Evolutionary conservation across 2,888 invertebrate species (phyloP), one percentile per base, ranked within the genome.

Genomic region (Cheilosia vernalis): DNA sequence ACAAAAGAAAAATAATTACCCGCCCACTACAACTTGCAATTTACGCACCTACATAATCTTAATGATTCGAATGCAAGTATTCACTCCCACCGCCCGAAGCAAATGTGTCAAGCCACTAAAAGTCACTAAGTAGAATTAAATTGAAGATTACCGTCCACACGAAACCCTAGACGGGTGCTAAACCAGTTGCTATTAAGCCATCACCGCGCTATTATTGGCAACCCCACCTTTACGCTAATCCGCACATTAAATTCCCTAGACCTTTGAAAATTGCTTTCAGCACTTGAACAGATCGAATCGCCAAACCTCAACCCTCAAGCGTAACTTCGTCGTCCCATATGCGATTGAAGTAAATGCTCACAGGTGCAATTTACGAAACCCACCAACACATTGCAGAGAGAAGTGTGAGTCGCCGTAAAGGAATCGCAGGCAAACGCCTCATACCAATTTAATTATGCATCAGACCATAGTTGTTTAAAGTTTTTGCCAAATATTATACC

Each of bases 401-500:
- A 1, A 10, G 15, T 24, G 6, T 9, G 33, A 33, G 33, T 9
- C 9, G 9, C 33, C 40, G 49, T 21, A 64, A 21, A 30, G 27
- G 21, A 24, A 24, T 55, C 55, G 30, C 61, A 24, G 63, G 49
- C 63, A 55, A 83, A 49, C 19, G 44, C 19, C 80, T 84, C 70
- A 74, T 84, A 76, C 74, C 80, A 74, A 80, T 70, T 84, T 84
- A 80, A 84, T 74, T 80, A 84, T 76, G 58, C 74, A 70, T 70
- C 60, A 33, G 53, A 53, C 55, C 74, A 33, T 55, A 73, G 80
- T 70, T 74, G 74, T 74, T 84, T 80, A 61, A 80, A 84, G 67
- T 80, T 66, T 53, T 37, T 70, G 55, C 49, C 60, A 60, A 84
- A 80, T 69, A 58, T 33, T 60, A 76, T 70, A 80, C 56, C 42